Evolutionary conservation across 92 coral and sea anemone genomes (phyloP).

Genomic region (Zoanthus sansibaricus): DNA sequence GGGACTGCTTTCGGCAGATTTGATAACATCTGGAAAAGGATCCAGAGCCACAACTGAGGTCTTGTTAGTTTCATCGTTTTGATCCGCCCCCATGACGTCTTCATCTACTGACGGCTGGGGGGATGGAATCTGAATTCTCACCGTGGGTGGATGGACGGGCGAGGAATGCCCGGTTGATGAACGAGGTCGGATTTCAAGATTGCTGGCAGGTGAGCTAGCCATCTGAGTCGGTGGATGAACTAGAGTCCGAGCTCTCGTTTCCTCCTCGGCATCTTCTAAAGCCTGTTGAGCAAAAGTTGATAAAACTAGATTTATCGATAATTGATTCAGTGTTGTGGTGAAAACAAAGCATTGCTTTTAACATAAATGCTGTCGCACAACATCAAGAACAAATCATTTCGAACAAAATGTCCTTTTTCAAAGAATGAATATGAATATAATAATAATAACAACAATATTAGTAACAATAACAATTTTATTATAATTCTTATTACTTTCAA

Average conservation of each 20-base stretch:
- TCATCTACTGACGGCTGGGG: constrained; percentile 61
- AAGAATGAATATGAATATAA: no score
- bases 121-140: constrained; percentile 75
- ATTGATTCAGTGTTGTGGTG: not conserved
- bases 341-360: not conserved
- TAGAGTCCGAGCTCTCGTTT: constrained; percentile 34
- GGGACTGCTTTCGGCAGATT: constrained; percentile 98
- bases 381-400: no score
- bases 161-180: constrained; percentile 81
- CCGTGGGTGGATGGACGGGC: constrained; percentile 81
- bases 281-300: constrained; percentile 58
- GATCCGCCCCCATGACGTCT: constrained; percentile 39
- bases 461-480: no score
- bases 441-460: no score
- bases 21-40: constrained; percentile 97
- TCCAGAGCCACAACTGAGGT: constrained; percentile 71
- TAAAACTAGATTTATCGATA: not conserved
- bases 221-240: constrained; percentile 24
- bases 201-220: constrained; percentile 36
- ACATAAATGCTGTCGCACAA: not conserved
- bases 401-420: no score
- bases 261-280: constrained; percentile 80
- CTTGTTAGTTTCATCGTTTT: constrained; percentile 52
- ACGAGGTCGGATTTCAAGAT: constrained; percentile 60
- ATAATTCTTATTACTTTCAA: no score